These are phyloP conservation scores for Drosophila emarginata DNA, from an alignment of 2,888 invertebrate species.

Conservation along the genomic window DNA sequence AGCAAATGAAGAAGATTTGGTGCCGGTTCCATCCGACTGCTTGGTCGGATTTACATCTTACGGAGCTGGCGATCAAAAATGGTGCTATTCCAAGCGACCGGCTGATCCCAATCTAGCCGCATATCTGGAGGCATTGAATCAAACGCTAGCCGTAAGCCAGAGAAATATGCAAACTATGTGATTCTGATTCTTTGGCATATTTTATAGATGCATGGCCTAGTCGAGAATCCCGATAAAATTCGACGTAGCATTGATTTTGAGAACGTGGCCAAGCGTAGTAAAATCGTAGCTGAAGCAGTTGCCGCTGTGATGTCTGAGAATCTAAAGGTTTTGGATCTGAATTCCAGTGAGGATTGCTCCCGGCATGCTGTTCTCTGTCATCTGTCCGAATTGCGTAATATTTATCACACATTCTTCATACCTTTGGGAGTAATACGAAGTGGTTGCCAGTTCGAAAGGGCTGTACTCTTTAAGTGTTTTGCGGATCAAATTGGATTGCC, in stretches of 20 bases:
- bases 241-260: slow-evolving; percentile 74
- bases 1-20: slow-evolving; percentile 27
- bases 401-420: slow-evolving; percentile 83
- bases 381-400: slow-evolving; percentile 83
- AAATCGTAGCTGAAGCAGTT: slow-evolving; percentile 84
- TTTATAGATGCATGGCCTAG: slow-evolving; percentile 57
- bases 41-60: slow-evolving; percentile 12
- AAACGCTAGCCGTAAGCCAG: slow-evolving; percentile 58
- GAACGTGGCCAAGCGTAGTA: slow-evolving; percentile 72
- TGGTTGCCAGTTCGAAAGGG: slow-evolving; percentile 86
- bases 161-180: not conserved
- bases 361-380: slow-evolving; percentile 83
- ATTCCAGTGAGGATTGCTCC: slow-evolving; percentile 83
- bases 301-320: slow-evolving; percentile 63
- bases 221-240: slow-evolving; percentile 59
- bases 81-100: slow-evolving; percentile 77
- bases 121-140: slow-evolving; percentile 60
- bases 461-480: slow-evolving; percentile 86
- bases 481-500: slow-evolving; percentile 86
- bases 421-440: slow-evolving; percentile 85
- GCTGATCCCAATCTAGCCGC: slow-evolving; percentile 62
- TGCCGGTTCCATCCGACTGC: slow-evolving; percentile 52
- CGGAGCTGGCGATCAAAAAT: slow-evolving; percentile 44
- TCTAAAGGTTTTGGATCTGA: slow-evolving; percentile 68
- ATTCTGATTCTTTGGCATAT: not conserved